Base-by-base conservation (phyloP, 2,797 vertebrate species). In the Sternotherus odoratus region DNA sequence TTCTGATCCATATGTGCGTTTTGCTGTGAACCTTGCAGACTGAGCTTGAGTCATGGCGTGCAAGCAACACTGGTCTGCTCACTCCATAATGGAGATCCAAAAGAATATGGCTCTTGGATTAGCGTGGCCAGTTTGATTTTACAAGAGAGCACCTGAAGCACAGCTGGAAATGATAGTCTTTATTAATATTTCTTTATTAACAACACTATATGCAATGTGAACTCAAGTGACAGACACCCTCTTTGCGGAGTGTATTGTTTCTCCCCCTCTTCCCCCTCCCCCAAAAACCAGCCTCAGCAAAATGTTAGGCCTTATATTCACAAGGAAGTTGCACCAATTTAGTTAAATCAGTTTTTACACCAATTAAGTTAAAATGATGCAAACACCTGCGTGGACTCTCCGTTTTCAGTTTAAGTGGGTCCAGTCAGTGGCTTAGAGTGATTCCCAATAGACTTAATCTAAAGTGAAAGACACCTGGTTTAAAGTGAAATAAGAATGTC, bases 41-140 rank as follows among this genome's bases (percentile, higher is more conserved):
- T 16, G 36, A 33, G 51, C 8, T 19, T 69, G 11, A 56, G 48
- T 48, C 84, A 16, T 30, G 24, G 3, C 0, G 4, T 2, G 50
- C 87, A 48, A 36, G 16, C 12, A 6, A 28, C 0, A 5, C 12
- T 33, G 69, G 46, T 54, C 11, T 3, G 3, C 10, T 24, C 51
- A 6, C 5, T 87, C 46, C 24, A 49, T n/a, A 51, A 51, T 11
- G 0, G 2, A 39, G 77, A 69, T 12, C 60, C 53, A 30, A 46
- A 84, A 72, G 11, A 48, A 36, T 43, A 6, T 15, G 72, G 12
- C 72, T 48, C 39, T 28, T 75, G 72, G 72, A 30, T 75, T 48
- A 28, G 24, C 39, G 9, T 1, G 13, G 24, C 15, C 26, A 75
- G 26, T 75, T 28, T 75, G 72, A 48, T 75, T 75, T 75, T 46